Evolutionary conservation across 2,888 invertebrate species (phyloP), one percentile per base, ranked within the genome.

Genomic region (Dynastes hyllus): DNA sequence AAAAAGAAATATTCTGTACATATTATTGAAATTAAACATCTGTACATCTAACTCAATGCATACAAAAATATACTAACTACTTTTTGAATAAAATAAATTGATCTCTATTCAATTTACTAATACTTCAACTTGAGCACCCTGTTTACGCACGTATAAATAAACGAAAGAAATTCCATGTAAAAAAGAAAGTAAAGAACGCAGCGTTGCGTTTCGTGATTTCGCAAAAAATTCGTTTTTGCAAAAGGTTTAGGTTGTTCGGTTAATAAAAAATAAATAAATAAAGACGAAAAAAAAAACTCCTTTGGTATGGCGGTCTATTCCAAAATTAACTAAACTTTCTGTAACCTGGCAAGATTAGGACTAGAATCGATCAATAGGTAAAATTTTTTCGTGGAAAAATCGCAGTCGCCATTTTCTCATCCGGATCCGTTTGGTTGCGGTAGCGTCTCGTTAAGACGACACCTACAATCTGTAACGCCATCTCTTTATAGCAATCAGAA

Each of bases 391-490:
- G 85, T 80, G 94, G 94, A 88, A 95, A 94, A 85, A 95, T 91
- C 85, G 94, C 94, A 85, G 94, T 94, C 78, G 94, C 81, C 86
- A 93, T 92, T 89, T 94, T 92, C 88, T 94, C 93, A 86, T 91
- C 91, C 79, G 95, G 95, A 90, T 95, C 94, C 79, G 94, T 92
- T 88, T 94, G 94, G 90, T 96, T 96, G 87, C 95, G 93, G 90
- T 94, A 96, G 84, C 93, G 93, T 87, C 94, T 93, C 82, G 95
- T 94, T 88, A 95, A 90, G 90, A 95, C 93, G 84, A 95, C 94
- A 86, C 96, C 96, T 88, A 95, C 92, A 87, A 96, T 92, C 96
- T 96, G 92, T 61, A 85, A 84, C 80, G 69, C 45, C 75, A 69
- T 63, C 69, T 75, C 13, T 27, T 75, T 75, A 75, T 45, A 27